phyloP scores from a whole-genome alignment of 1,140 invertebrate species.

The Sycophila sp. region DNA sequence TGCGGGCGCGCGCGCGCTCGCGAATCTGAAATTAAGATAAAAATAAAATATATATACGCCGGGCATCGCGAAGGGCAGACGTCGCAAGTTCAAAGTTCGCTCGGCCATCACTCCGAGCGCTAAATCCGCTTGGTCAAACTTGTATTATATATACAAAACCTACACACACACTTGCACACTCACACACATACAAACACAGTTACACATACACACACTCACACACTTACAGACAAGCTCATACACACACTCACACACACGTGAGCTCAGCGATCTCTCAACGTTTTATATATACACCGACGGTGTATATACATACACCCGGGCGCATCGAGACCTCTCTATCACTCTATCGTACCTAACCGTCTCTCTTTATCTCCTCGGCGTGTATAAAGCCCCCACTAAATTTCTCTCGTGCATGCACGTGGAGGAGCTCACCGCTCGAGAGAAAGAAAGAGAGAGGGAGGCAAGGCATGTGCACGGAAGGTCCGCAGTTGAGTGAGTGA shows the following conservation, averaged over 20 bases:
- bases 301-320: too few species aligned
- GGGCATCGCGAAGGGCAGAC: slow-evolving; percentile 9
- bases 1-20: neutral
- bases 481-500: slow-evolving; percentile 51
- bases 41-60: slow-evolving; percentile 9
- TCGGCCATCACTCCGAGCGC: slow-evolving; percentile 46
- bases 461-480: neutral
- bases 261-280: too few species aligned
- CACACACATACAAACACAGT: too few species aligned
- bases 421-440: too few species aligned
- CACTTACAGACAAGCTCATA: too few species aligned
- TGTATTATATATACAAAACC: too few species aligned
- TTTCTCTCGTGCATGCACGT: neutral
- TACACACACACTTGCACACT: too few species aligned
- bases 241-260: too few species aligned
- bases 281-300: too few species aligned
- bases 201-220: too few species aligned
- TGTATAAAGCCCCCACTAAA: slow-evolving; percentile 13
- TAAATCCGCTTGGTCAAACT: slow-evolving; percentile 40
- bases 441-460: neutral
- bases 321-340: slow-evolving; percentile 44
- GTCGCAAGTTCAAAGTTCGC: slow-evolving; percentile 46
- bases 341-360: neutral
- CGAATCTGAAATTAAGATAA: slow-evolving; percentile 33
- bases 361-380: neutral